Base-by-base conservation (phyloP, 2,797 vertebrate species). In the Heliangelus exortis region DNA sequence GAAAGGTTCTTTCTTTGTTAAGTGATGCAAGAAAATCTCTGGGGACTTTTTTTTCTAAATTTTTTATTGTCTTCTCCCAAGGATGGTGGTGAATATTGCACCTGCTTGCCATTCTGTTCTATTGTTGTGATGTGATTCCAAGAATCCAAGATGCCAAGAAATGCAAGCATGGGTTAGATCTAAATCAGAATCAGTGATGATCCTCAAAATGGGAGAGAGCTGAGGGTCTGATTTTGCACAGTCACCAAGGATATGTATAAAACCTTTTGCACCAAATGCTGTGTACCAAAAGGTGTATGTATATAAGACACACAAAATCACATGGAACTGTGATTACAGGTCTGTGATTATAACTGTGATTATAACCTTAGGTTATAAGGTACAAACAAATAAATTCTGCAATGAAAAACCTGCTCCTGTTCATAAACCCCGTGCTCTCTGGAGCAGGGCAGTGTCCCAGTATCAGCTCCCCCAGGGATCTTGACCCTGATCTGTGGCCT, bases 321-420 rank as follows among this genome's bases (percentile, higher is more conserved):
- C 23, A 16, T 15, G 23, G 67, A 69, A 54, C 34, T 45, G 26
- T 48, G n/a, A n/a, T n/a, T n/a, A n/a, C n/a, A n/a, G n/a, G n/a
- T n/a, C n/a, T n/a, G n/a, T n/a, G n/a, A n/a, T n/a, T n/a, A n/a
- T n/a, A n/a, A n/a, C n/a, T n/a, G n/a, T n/a, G n/a, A n/a, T n/a
- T n/a, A n/a, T n/a, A n/a, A n/a, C n/a, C n/a, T n/a, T 57, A 7
- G 0, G 2, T 17, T 39, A 4, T 10, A 25, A 80, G 39, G 61
- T 36, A 33, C 19, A 48, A 85, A 89, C 34, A n/a, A 55, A 57
- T 72, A 78, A 84, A 58, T 41, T 28, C 33, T 53, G 1, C 16
- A 7, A 12, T 59, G 51, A n/a, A 39, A 23, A 28, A 85, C 10
- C 31, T 23, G 39, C 84, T 68, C 51, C 66, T 86, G 19, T 20